Conservation (phyloP, 2,797 vertebrate species). For the Chiloscyllium punctatum region DNA sequence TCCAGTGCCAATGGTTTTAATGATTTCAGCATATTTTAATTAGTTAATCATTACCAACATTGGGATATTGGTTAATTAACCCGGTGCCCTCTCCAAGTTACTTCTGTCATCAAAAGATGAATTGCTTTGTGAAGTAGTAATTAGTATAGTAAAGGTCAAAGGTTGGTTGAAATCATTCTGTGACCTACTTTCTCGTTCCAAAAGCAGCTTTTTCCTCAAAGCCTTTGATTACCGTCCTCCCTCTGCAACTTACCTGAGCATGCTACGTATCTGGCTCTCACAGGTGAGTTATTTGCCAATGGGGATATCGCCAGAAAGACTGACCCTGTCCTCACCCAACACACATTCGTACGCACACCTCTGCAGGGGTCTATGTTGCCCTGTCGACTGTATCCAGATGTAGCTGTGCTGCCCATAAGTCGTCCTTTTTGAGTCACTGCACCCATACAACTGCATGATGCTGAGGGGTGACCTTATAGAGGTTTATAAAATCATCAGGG, state of each 20-base stretch:
- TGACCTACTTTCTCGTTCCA: not conserved
- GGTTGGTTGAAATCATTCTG: slow-evolving; percentile 25
- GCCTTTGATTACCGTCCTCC: not conserved
- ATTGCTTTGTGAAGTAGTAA: slow-evolving; percentile 29
- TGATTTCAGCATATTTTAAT: slow-evolving; percentile 35
- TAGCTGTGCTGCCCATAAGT: not conserved
- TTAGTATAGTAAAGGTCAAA: slow-evolving; percentile 31
- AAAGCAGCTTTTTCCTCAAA: not conserved
- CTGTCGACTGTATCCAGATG: not conserved
- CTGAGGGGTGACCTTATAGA: too few relatives aligned
- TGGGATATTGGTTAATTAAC: slow-evolving; percentile 37
- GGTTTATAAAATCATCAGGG: too few relatives aligned
- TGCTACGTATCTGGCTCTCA: too few relatives aligned
- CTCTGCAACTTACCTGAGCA: not conserved
- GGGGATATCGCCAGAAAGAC: not conserved
- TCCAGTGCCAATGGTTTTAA: not conserved
- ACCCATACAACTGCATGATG: too few relatives aligned
- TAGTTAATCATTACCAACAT: slow-evolving; percentile 28
- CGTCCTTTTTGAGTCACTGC: not conserved
- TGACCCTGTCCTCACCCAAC: not conserved
- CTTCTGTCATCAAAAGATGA: slow-evolving; percentile 20
- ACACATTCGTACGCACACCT: not conserved
- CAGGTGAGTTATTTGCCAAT: not conserved
- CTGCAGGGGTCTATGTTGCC: not conserved
- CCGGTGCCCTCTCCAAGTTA: slow-evolving; percentile 6